These are phyloP conservation scores for Haliclona indistincta DNA, from an alignment of 37 sponge, comb jelly and placozoan genomes.

Conservation along the genomic window DNA sequence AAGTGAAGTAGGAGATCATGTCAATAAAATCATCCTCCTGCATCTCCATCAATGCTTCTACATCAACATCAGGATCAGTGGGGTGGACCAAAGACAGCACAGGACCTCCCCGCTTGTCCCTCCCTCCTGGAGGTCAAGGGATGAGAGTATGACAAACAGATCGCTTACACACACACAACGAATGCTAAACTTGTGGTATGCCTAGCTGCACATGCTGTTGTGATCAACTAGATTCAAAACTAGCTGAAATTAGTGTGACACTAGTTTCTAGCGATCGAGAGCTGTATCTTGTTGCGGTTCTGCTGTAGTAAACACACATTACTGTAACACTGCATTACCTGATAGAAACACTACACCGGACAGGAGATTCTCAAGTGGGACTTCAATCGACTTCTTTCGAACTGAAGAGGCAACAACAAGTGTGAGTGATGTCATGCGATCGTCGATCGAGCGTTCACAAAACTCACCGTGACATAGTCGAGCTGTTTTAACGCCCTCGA, in stretches of 20 bases:
- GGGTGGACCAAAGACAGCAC: conserved; percentile 55
- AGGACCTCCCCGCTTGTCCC: conserved; percentile 50
- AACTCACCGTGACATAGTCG: conserved; percentile 1
- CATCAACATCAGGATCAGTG: neutral
- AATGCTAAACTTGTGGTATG: too few species aligned
- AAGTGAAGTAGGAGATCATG: conserved; percentile 72
- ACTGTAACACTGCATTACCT: too few species aligned
- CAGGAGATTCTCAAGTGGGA: conserved; percentile 76
- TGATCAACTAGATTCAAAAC: too few species aligned
- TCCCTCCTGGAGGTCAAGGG: conserved; percentile 54
- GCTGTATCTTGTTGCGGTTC: too few species aligned
- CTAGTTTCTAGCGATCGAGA: too few species aligned
- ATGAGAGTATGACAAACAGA: too few species aligned
- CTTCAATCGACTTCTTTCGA: conserved; percentile 59
- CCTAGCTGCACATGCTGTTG: too few species aligned
- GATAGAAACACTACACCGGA: conserved; percentile 63
- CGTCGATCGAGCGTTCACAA: neutral
- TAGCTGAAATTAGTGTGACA: too few species aligned
- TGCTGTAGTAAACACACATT: neutral
- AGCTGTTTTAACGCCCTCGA: conserved; percentile 3
- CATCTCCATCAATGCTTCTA: conserved; percentile 54
- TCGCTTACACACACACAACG: too few species aligned
- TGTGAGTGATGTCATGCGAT: neutral
- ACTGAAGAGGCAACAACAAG: conserved; percentile 14
- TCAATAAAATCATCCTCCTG: conserved; percentile 44